These are phyloP conservation scores for Phyllostomus discolor DNA, from an alignment of 2,113 vertebrate species.

Conservation along the genomic window DNA sequence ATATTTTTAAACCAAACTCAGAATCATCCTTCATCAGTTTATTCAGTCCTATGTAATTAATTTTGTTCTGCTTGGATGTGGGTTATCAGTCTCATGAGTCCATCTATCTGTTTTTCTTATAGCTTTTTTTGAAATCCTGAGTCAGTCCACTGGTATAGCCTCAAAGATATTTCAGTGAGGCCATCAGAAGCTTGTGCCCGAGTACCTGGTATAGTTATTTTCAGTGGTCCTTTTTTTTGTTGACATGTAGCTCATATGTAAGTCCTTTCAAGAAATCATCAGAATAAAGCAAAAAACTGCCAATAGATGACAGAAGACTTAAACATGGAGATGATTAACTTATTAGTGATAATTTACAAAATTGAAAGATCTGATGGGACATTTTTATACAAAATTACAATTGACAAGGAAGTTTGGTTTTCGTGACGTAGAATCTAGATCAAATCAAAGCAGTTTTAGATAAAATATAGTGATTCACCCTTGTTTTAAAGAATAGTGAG, in stretches of 20 bases:
- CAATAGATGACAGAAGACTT: neutral
- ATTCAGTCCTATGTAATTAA: conserved; percentile 24
- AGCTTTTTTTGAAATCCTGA: conserved; percentile 37
- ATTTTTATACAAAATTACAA: neutral
- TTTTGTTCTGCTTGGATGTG: conserved; percentile 39
- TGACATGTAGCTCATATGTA: neutral
- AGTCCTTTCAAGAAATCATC: neutral
- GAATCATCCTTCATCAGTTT: conserved; percentile 27
- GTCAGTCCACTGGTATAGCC: neutral
- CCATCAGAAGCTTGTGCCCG: neutral
- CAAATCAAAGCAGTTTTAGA: neutral
- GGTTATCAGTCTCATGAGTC: neutral
- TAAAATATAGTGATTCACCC: neutral
- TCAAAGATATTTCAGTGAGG: neutral
- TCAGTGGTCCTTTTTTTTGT: neutral
- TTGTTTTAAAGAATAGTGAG: conserved; percentile 16
- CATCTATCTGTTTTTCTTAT: neutral
- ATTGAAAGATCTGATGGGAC: neutral
- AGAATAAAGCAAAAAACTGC: neutral
- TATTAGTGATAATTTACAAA: neutral
- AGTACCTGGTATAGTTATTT: neutral
- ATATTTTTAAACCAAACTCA: conserved; percentile 44
- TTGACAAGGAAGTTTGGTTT: neutral
- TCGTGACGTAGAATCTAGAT: neutral
- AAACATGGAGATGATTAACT: neutral